These are phyloP conservation scores for Trichonephila clavata DNA, from an alignment of 1,140 invertebrate genomes.

Conservation along the genomic window DNA sequence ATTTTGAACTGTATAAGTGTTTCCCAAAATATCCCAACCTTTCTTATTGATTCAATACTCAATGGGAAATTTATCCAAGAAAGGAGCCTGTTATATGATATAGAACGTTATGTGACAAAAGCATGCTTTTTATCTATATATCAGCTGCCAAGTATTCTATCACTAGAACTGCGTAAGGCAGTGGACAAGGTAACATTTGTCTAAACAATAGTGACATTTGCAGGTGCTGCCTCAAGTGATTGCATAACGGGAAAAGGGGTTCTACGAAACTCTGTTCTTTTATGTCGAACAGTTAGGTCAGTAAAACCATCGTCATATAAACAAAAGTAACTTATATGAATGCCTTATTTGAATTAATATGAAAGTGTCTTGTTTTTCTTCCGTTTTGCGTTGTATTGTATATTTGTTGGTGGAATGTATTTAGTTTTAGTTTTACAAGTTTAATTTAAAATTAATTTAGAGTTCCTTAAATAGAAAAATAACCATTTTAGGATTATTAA, in stretches of 20 bases:
- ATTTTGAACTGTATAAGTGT: neutral
- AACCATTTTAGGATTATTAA: too few species aligned
- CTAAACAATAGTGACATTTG: constrained; percentile 13
- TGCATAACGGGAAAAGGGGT: neutral
- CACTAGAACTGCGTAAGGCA: neutral
- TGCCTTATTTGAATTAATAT: too few species aligned
- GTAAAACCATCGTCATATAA: too few species aligned
- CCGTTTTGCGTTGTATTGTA: too few species aligned
- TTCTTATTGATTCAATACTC: neutral
- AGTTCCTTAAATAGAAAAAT: too few species aligned
- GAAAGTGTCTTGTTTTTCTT: too few species aligned
- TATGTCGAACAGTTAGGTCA: too few species aligned
- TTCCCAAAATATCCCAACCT: neutral
- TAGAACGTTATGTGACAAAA: neutral
- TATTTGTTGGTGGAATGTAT: too few species aligned
- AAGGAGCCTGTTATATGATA: neutral
- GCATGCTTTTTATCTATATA: neutral
- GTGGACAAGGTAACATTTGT: neutral
- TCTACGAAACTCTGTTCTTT: neutral
- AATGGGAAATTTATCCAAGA: neutral
- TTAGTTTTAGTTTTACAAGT: too few species aligned
- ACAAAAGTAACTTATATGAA: too few species aligned
- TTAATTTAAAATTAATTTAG: too few species aligned
- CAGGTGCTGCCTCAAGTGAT: neutral
- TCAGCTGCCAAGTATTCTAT: neutral